Conservation (phyloP, 1,140 invertebrate species). For the Drusus annulatus region DNA sequence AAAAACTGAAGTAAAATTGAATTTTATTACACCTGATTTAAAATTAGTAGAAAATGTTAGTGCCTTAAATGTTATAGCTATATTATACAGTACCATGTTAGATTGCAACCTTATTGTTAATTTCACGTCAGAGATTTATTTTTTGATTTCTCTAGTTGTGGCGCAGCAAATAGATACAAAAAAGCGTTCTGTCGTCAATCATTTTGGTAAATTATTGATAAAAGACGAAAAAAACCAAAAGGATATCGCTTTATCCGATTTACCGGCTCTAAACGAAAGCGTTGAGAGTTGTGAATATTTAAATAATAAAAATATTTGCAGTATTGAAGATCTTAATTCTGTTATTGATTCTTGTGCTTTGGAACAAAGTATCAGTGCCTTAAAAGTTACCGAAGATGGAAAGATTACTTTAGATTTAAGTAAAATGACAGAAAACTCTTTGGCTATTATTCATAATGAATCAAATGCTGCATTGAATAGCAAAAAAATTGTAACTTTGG, state of each 20-base stretch:
- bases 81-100: constrained; percentile 65
- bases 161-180: constrained; percentile 63
- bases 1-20: constrained; percentile 61
- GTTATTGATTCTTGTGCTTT: background rate
- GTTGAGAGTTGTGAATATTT: no score
- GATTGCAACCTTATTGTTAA: constrained; percentile 68
- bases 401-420: background rate
- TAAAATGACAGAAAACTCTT: no score
- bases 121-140: constrained; percentile 67
- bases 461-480: no score
- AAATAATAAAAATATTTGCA: no score
- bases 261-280: no score
- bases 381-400: background rate
- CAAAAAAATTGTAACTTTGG: no score
- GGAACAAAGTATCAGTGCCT: background rate
- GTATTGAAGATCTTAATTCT: background rate
- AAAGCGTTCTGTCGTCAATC: background rate
- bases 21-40: constrained; percentile 62
- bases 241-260: background rate
- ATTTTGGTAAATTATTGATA: background rate
- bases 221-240: background rate
- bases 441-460: no score
- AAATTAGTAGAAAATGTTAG: constrained; percentile 63
- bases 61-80: constrained; percentile 64
- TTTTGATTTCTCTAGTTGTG: constrained; percentile 66